A percentile compares a stretch with the other conserved stretches of the same genome.
These are phyloP conservation scores for Tridacna crocea DNA, from an alignment of 2,888 invertebrate genomes.

Conservation along the genomic window DNA sequence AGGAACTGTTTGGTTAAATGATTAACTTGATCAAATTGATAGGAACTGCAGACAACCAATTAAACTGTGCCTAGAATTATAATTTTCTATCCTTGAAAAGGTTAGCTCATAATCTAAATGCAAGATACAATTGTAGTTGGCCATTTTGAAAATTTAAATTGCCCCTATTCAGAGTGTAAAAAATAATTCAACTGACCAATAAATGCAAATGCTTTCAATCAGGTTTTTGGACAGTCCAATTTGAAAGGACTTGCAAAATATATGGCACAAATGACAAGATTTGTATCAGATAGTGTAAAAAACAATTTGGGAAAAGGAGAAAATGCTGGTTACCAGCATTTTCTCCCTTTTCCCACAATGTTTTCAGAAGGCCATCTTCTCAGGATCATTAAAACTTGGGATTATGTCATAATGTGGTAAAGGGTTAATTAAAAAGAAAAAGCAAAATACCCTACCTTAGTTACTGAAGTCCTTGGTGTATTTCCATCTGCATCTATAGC, in stretches of 20 bases:
- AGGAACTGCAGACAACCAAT: no score
- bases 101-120: not conserved
- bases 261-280: no score
- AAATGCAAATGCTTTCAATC: no score
- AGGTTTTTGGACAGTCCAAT: not conserved
- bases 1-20: no score
- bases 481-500: slow-evolving; percentile 73
- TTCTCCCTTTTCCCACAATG: not conserved
- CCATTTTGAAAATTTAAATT: not conserved
- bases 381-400: no score
- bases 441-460: slow-evolving; percentile 71
- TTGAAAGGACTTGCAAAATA: no score
- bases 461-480: slow-evolving; percentile 72
- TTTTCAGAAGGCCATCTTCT: not conserved
- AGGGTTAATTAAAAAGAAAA: no score
- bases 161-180: not conserved
- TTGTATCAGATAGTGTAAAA: not conserved
- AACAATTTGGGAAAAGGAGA: not conserved
- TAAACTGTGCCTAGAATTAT: not conserved
- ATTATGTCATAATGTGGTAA: no score
- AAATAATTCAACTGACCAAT: not conserved
- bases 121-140: not conserved
- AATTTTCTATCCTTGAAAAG: not conserved
- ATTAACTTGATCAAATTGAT: no score
- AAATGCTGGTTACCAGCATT: not conserved